A percentile compares a stretch with the other conserved stretches of the same genome.
These are phyloP conservation scores for Tinamus guttatus DNA, from an alignment of 2,113 vertebrate genomes.

Conservation along the genomic window DNA sequence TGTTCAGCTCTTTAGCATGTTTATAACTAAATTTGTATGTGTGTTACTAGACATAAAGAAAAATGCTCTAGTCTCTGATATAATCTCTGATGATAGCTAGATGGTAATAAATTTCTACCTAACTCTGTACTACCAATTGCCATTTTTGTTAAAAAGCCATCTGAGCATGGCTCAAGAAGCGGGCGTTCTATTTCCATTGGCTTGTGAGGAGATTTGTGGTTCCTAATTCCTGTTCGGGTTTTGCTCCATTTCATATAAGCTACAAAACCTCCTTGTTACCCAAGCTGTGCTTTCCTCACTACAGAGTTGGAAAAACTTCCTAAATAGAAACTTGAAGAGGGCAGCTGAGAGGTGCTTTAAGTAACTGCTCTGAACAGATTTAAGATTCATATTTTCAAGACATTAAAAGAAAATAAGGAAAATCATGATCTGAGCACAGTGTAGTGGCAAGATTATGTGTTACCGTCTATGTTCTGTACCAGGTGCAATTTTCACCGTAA, in stretches of 20 bases:
- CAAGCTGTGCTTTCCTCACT: background rate
- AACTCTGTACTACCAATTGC: background rate
- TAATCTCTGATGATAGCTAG: background rate
- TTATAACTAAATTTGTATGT: background rate
- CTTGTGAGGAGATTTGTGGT: rapidly evolving
- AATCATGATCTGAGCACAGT: background rate
- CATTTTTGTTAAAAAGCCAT: background rate
- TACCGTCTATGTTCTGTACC: background rate
- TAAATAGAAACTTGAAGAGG: background rate
- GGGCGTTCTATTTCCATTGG: background rate
- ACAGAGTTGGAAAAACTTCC: background rate
- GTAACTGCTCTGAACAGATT: background rate
- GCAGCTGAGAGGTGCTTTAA: rapidly evolving
- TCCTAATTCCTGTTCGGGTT: background rate
- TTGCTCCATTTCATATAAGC: background rate
- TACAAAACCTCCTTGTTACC: background rate
- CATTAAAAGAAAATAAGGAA: background rate
- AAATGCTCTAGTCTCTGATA: background rate
- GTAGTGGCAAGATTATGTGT: background rate
- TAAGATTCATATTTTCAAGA: background rate
- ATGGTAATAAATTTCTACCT: background rate
- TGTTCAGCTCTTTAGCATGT: background rate
- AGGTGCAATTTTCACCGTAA: background rate
- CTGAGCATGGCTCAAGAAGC: background rate
- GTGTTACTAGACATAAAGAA: background rate